Percentiles rank a stretch among this genome's conserved stretches.
phyloP scores from a whole-genome alignment of 2,797 vertebrate species.

The Pseudocheirus occidentalis region DNA sequence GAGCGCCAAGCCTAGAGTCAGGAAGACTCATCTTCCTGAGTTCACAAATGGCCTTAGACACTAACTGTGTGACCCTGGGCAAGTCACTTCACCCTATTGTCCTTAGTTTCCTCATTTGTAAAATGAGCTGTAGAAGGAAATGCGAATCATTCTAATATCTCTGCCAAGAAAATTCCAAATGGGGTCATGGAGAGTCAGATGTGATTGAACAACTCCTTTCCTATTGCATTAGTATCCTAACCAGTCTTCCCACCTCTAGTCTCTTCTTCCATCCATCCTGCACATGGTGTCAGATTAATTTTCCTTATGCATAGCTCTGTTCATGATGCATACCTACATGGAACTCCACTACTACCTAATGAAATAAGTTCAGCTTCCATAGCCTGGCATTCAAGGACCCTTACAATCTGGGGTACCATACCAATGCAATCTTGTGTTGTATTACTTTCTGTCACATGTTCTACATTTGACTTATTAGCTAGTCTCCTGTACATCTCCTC shows the following conservation, averaged over 20 bases:
- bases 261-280: neutral
- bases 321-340: neutral
- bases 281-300: neutral
- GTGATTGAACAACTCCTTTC: neutral
- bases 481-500: neutral
- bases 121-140: neutral
- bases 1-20: neutral
- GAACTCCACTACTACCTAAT: neutral
- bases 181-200: neutral
- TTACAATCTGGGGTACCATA: neutral
- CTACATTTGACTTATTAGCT: neutral
- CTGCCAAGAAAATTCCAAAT: neutral
- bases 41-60: neutral
- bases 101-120: neutral
- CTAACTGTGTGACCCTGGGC: neutral
- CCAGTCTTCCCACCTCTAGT: neutral
- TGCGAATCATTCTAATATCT: neutral
- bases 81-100: neutral
- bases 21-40: neutral
- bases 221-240: neutral
- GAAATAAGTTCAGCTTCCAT: neutral
- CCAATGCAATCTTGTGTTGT: neutral
- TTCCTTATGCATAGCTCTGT: neutral
- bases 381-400: neutral
- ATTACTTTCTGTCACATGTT: neutral